Percentiles rank a stretch among this genome's conserved stretches.
Evolutionary conservation across 2,888 invertebrate genomes (phyloP).

Genomic region (Ochropacha duplaris): DNA sequence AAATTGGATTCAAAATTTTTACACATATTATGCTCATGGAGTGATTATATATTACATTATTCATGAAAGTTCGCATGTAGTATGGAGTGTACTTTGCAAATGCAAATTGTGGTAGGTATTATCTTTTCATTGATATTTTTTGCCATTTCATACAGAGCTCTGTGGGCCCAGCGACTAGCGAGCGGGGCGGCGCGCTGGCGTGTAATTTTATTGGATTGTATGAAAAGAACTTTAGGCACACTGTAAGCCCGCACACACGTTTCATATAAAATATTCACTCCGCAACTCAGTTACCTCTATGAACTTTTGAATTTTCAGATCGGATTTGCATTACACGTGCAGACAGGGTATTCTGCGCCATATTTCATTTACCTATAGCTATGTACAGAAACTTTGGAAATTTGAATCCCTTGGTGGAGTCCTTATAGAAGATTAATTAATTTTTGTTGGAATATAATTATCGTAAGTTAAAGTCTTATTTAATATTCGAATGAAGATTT

Average conservation of each 20-base stretch:
- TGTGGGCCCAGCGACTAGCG: constrained; percentile 8
- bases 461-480: too few species aligned
- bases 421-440: neutral
- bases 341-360: constrained; percentile 16
- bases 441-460: neutral
- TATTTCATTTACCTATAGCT: constrained; percentile 11
- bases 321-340: constrained; percentile 26
- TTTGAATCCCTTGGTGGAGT: constrained; percentile 6
- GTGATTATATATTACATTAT: constrained; percentile 1
- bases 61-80: neutral
- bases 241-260: constrained; percentile 27
- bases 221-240: constrained; percentile 24
- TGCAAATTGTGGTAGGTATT: constrained; percentile 3
- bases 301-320: constrained; percentile 37
- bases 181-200: constrained; percentile 14
- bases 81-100: neutral
- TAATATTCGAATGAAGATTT: too few species aligned
- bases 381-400: constrained; percentile 15
- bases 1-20: constrained; percentile 3
- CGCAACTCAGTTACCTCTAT: constrained; percentile 31
- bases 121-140: neutral
- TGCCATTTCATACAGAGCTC: neutral
- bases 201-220: constrained; percentile 22
- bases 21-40: constrained; percentile 2
- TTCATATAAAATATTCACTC: constrained; percentile 43